Evolutionary conservation across 2,113 vertebrate genomes (phyloP).

Genomic region (Carlito syrichta): DNA sequence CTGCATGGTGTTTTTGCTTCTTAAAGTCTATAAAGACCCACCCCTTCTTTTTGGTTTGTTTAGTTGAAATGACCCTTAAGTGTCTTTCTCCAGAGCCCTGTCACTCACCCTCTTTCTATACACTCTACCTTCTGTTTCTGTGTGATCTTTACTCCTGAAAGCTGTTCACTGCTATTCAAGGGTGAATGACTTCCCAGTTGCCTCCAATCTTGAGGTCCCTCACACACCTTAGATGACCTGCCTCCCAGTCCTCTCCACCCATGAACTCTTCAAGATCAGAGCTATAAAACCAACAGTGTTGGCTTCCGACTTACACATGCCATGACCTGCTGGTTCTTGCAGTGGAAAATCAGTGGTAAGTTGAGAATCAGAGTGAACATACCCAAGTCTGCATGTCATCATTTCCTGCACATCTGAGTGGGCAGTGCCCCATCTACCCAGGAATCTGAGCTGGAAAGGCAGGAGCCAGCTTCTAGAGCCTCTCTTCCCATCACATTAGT

Average conservation of each 20-base stretch:
- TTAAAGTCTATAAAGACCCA: background rate
- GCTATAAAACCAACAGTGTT: background rate
- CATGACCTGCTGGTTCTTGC: background rate
- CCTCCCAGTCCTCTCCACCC: background rate
- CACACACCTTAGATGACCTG: background rate
- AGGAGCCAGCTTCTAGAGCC: background rate
- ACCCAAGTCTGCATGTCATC: background rate
- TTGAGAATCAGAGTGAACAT: background rate
- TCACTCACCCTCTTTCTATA: fast-evolving
- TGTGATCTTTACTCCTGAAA: background rate
- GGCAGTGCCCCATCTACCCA: background rate
- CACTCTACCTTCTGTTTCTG: background rate
- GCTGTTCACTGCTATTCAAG: background rate
- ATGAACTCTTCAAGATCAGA: background rate
- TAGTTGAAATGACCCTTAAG: background rate
- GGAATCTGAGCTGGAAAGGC: background rate
- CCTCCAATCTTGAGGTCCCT: background rate
- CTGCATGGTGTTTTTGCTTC: background rate
- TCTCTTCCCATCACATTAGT: background rate
- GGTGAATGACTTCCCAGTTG: background rate
- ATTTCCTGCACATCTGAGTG: background rate
- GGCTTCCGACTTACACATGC: background rate
- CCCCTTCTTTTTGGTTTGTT: background rate
- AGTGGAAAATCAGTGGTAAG: background rate
- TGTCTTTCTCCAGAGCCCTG: background rate